These are phyloP conservation scores for Tetrapedia diversipes DNA, from an alignment of 2,888 invertebrate species.

Conservation along the genomic window DNA sequence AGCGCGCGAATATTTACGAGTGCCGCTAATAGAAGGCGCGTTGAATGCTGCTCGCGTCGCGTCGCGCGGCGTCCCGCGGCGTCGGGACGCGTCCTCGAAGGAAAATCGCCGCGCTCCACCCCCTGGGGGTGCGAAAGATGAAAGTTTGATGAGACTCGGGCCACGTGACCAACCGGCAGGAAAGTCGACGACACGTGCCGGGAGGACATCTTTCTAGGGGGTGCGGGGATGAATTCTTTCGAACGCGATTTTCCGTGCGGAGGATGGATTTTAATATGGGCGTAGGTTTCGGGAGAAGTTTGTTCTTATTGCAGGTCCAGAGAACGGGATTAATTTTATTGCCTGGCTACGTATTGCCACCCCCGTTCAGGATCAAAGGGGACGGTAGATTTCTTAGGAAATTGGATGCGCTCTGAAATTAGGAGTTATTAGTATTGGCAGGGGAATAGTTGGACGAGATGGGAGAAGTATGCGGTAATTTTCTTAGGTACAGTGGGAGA, in stretches of 20 bases:
- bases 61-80: slow-evolving; percentile 1
- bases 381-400: too few species aligned
- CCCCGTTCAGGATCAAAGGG: background rate
- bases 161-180: slow-evolving; percentile 65
- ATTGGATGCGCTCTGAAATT: background rate
- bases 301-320: slow-evolving; percentile 3
- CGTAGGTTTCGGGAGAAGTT: background rate
- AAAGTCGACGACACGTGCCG: slow-evolving; percentile 64
- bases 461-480: too few species aligned
- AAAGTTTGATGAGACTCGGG: slow-evolving; percentile 69
- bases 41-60: slow-evolving; percentile 2
- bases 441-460: background rate
- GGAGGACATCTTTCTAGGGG: slow-evolving; percentile 54
- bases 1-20: slow-evolving; percentile 44
- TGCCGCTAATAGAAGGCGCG: slow-evolving; percentile 33
- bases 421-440: background rate
- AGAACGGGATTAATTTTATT: slow-evolving; percentile 31
- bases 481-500: too few species aligned
- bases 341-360: background rate
- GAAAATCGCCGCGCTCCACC: slow-evolving; percentile 26
- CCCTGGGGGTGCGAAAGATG: slow-evolving; percentile 51
- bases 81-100: slow-evolving; percentile 13
- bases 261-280: slow-evolving; percentile 42
- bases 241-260: background rate
- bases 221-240: slow-evolving; percentile 32